These are phyloP conservation scores for Gibbula magus DNA, from an alignment of 2,888 invertebrate species.

Conservation along the genomic window DNA sequence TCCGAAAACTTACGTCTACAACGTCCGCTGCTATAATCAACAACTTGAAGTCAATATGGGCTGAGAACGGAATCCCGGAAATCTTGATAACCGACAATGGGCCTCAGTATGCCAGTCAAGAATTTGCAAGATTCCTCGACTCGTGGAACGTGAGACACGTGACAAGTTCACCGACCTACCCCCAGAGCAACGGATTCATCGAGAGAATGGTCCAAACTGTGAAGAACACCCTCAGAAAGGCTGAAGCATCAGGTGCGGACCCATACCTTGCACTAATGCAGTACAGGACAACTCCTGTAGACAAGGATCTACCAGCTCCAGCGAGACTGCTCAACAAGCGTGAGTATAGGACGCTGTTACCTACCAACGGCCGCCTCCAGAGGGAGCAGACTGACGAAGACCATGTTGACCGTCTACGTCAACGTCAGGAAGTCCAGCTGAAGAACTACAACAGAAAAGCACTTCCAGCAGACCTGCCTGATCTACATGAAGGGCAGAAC, in stretches of 20 bases:
- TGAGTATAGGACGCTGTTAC: background rate
- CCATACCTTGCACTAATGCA: background rate
- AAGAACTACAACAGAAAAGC: too few species aligned
- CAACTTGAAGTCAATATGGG: background rate
- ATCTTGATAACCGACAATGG: background rate
- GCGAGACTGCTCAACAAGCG: background rate
- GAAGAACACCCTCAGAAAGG: background rate
- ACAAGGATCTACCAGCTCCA: too few species aligned
- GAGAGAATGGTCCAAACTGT: too few species aligned
- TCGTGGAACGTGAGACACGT: background rate
- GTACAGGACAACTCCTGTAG: background rate
- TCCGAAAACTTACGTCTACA: background rate
- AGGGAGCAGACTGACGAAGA: too few species aligned
- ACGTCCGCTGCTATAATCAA: conserved; percentile 6
- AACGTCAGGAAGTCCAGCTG: too few species aligned
- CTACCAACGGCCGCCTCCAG: too few species aligned
- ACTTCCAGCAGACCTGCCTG: too few species aligned
- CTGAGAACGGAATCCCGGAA: background rate
- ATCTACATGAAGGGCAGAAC: too few species aligned
- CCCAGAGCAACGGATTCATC: conserved; percentile 25
- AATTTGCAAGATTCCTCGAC: too few species aligned
- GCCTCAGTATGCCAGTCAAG: too few species aligned
- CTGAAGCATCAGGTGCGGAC: background rate
- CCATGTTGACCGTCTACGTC: too few species aligned
- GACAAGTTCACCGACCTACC: conserved; percentile 10